Base-by-base conservation (phyloP, 2,888 invertebrate species). In the Andrena marginata region DNA sequence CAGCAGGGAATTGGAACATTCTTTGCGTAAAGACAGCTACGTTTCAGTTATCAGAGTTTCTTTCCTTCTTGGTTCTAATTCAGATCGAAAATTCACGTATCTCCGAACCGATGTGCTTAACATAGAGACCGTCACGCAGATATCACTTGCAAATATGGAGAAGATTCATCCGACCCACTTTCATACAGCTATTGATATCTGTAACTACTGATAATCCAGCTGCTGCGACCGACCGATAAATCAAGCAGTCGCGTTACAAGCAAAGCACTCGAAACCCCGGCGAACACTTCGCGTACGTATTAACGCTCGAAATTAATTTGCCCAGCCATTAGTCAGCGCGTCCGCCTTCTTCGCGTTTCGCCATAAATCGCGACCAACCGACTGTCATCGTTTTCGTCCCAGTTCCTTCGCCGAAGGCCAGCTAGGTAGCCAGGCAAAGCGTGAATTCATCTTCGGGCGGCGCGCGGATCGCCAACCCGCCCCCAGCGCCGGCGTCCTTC, bases 341-440 rank as follows among this genome's bases (percentile, higher is more conserved):
- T 35, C 64, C 23, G 42, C 31, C 54, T 76, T 76, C 67, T 80
- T 71, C 67, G 31, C 64, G 51, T 48, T 49, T 63, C 64, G 29
- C 31, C 77, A 54, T 83, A 77, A 83, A 82, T 83, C 82, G 74
- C 54, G 20, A 70, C 49, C 29, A 64, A 62, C 73, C 56, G 56
- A 69, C 73, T 73, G 77, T 81, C 81, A 70, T 82, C 67, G 83
- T 77, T 77, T 56, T 82, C 82, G 74, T 82, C 56, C 82, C 56
- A 77, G 71, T 73, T 80, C 68, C 71, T 63, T 67, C 71, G 49
- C 8, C 65, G 68, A 71, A 80, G 75, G 82, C 64, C 65, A 35
- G 8, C 48, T 33, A 26, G 65, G 75, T 71, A 75, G 75, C 80
- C 63, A 74, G 67, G 75, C 67, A 42, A 82, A 82, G 76, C 81